Evolutionary conservation across 2,888 invertebrate species (phyloP).

Genomic region (Magallana nippona): DNA sequence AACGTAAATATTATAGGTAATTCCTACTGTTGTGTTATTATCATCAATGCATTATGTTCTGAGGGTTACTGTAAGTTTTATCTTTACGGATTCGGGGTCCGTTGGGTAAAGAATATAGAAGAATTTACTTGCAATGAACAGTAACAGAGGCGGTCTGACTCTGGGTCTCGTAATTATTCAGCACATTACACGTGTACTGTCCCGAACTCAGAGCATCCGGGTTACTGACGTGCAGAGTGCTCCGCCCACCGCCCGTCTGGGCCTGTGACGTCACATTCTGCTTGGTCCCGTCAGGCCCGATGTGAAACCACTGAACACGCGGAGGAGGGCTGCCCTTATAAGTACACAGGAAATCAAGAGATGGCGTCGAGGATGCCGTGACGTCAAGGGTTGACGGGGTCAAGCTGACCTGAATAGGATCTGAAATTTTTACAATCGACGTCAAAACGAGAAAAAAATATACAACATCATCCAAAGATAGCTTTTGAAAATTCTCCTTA

Average conservation of each 20-base stretch:
- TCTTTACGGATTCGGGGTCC: not conserved
- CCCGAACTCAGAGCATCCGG: constrained; percentile 43
- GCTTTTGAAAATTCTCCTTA: too few species aligned
- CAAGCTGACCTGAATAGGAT: constrained; percentile 39
- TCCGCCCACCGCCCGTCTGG: constrained; percentile 30
- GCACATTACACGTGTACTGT: constrained; percentile 43
- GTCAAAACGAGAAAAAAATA: not conserved
- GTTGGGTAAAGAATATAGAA: constrained; percentile 14
- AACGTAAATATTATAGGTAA: too few species aligned
- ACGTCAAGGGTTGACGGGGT: constrained; percentile 25
- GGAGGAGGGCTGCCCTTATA: constrained; percentile 47
- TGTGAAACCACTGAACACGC: constrained; percentile 45
- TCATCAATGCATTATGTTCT: not conserved
- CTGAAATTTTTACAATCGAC: constrained; percentile 18
- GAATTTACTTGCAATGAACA: constrained; percentile 46
- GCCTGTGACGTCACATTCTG: constrained; percentile 39
- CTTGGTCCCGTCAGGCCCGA: constrained; percentile 31
- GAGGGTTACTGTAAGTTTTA: not conserved
- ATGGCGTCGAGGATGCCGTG: constrained; percentile 12
- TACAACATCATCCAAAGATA: too few species aligned
- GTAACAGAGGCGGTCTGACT: constrained; percentile 30
- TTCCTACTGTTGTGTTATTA: too few species aligned
- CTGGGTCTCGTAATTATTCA: constrained; percentile 38
- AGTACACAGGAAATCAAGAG: constrained; percentile 38
- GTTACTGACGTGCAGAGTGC: constrained; percentile 39